Conservation (phyloP, 2,888 invertebrate species). For the Thereva unica region DNA sequence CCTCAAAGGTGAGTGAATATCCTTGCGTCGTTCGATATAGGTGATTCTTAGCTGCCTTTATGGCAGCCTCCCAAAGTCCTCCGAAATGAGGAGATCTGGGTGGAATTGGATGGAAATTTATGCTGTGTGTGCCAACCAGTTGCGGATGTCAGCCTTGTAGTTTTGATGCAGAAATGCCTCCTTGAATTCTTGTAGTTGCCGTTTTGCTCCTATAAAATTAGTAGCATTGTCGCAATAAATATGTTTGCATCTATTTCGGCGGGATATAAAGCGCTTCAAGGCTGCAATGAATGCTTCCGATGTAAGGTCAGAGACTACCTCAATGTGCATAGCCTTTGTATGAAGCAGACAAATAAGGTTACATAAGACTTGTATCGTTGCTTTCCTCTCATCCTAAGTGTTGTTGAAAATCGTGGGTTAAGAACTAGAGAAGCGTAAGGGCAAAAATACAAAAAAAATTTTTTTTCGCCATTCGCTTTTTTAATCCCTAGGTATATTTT, state of each 20-base stretch:
- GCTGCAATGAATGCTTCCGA: conserved; percentile 30
- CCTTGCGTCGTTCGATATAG: not conserved
- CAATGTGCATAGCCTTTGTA: conserved; percentile 21
- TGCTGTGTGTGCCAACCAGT: too few relatives aligned
- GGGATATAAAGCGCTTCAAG: conserved; percentile 24
- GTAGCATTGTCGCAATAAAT: conserved; percentile 34
- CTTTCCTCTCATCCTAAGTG: too few relatives aligned
- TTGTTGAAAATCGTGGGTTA: too few relatives aligned
- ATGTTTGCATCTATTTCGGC: conserved; percentile 6
- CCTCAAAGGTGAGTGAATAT: not conserved
- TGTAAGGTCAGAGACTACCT: conserved; percentile 24
- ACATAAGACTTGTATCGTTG: too few relatives aligned
- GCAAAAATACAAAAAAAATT: too few relatives aligned
- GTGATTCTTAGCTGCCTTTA: conserved; percentile 2
- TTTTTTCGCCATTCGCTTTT: too few relatives aligned
- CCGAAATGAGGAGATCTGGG: too few relatives aligned
- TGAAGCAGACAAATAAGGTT: conserved; percentile 6
- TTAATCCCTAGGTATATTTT: too few relatives aligned
- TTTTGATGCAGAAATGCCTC: not conserved
- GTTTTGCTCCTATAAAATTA: conserved; percentile 14
- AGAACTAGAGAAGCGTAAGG: too few relatives aligned
- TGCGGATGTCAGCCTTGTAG: not conserved
- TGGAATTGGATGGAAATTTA: too few relatives aligned
- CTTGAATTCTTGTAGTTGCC: not conserved
- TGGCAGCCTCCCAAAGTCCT: too few relatives aligned